Evolutionary conservation across 2,797 vertebrate genomes (phyloP).

Genomic region (Leptodactylus fallax): DNA sequence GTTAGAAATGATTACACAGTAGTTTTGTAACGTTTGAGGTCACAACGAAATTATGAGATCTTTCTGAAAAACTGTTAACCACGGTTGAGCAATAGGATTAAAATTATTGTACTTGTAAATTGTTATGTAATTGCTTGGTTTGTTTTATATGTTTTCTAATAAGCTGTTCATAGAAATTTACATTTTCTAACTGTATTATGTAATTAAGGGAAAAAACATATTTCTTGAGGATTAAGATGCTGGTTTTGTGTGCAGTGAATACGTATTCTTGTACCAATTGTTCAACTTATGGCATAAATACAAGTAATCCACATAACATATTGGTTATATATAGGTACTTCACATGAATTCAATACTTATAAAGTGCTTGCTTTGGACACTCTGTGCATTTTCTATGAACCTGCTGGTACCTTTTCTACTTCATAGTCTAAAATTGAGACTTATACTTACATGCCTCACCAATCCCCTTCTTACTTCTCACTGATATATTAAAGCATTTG

Average conservation of each 20-base stretch:
- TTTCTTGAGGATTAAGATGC: not conserved
- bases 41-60: not conserved
- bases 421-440: too few species aligned
- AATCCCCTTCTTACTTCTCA: too few species aligned
- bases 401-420: too few species aligned
- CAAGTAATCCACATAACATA: too few species aligned
- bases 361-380: too few species aligned
- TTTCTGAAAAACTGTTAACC: conserved; percentile 20
- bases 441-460: too few species aligned
- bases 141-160: conserved; percentile 36
- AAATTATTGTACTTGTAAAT: conserved; percentile 45
- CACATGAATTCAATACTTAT: too few species aligned
- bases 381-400: too few species aligned
- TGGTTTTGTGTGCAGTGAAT: not conserved
- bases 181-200: conserved; percentile 4
- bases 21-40: not conserved
- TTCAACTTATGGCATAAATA: not conserved
- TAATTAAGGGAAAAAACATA: conserved; percentile 26
- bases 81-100: conserved; percentile 33
- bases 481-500: too few species aligned
- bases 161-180: conserved; percentile 20
- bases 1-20: not conserved
- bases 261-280: not conserved
- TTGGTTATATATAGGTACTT: too few species aligned
- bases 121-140: conserved; percentile 21